Conservation (phyloP, 2,888 invertebrate species). For the Erannis defoliaria region DNA sequence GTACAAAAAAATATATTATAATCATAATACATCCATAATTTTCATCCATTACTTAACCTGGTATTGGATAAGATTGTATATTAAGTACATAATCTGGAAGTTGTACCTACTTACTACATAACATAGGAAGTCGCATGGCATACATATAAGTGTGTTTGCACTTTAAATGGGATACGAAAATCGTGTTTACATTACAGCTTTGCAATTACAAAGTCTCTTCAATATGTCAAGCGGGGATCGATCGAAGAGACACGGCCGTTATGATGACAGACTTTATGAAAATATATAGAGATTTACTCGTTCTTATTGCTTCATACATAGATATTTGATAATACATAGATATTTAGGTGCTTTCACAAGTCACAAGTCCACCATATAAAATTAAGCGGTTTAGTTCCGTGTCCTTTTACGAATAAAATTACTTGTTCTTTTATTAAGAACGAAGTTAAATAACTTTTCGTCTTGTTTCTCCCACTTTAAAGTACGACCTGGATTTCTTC, state of each 20-base stretch:
- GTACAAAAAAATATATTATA: no score
- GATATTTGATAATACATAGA: no score
- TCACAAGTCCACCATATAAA: no score
- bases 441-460: no score
- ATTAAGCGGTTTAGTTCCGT: no score
- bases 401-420: no score
- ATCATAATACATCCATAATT: background rate
- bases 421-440: no score
- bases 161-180: conserved; percentile 67
- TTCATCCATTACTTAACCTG: background rate
- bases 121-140: conserved; percentile 59
- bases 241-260: background rate
- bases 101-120: conserved; percentile 41
- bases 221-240: conserved; percentile 42
- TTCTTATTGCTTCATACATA: background rate
- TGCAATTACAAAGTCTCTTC: conserved; percentile 61
- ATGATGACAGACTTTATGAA: conserved; percentile 16
- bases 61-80: background rate
- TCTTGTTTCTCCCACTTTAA: no score
- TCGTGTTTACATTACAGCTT: conserved; percentile 69
- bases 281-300: background rate
- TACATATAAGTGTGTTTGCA: conserved; percentile 62
- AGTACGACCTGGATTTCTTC: no score
- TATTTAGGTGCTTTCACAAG: no score
- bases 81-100: background rate